Conservation (phyloP, 2,888 invertebrate species). For the Harpalus rubripes region DNA sequence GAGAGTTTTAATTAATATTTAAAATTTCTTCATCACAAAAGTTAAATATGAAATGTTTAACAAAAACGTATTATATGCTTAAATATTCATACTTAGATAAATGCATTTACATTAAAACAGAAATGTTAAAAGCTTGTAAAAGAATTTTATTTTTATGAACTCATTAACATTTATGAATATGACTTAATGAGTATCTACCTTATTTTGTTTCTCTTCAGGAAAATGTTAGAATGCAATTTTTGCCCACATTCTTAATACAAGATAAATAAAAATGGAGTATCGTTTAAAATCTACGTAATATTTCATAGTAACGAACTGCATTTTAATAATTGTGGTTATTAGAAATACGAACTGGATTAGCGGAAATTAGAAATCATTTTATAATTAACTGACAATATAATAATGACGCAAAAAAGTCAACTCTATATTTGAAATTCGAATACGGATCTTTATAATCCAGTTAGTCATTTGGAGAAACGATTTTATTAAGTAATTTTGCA, state of each 20-base stretch:
- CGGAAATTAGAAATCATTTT: too few relatives aligned
- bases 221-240: not conserved
- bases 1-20: slow-evolving; percentile 26
- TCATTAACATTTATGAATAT: not conserved
- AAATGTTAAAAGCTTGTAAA: not conserved
- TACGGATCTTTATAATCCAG: too few relatives aligned
- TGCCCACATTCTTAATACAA: not conserved
- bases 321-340: too few relatives aligned
- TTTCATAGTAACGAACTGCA: not conserved
- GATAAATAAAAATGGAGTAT: not conserved
- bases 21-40: slow-evolving; percentile 8
- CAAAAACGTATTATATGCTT: slow-evolving; percentile 25
- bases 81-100: slow-evolving; percentile 28
- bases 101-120: slow-evolving; percentile 35
- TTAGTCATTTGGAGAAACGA: too few relatives aligned
- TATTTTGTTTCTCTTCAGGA: not conserved
- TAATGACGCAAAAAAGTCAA: too few relatives aligned
- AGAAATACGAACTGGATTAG: too few relatives aligned
- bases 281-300: not conserved
- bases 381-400: too few relatives aligned
- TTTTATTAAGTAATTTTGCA: too few relatives aligned
- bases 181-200: not conserved
- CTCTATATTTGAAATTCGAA: too few relatives aligned
- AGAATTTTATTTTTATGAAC: not conserved
- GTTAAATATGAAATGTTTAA: slow-evolving; percentile 23